Evolutionary conservation across 53 echinoderm and acorn worm species (phyloP), one percentile per base, ranked within the genome.

Genomic region (Temnopleurus reevesii): DNA sequence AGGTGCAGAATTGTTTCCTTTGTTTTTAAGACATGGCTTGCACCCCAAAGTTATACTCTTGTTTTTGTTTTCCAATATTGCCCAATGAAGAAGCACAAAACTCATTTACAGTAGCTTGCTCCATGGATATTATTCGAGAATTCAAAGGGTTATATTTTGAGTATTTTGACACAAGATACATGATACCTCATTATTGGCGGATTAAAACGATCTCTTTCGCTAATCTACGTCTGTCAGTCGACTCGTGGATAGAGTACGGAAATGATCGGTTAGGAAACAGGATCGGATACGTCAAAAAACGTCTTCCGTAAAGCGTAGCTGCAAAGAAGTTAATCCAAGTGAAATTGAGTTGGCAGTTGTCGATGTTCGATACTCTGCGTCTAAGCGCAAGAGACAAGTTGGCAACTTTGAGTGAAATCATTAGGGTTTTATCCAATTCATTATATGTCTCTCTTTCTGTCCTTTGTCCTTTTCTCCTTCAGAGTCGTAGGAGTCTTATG

Each of bases 311-410:
- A 49, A 79, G 46, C 9, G 15, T 13, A 79, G 51, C 79, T 17
- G 79, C 49, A 23, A 79, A 79, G 79, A 79, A 79, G 26, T 79
- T 79, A 79, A 79, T 79, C 79, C 79, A 0, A 49, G 51, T 79
- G 79, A 79, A 79, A 79, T 79, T 79, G 47, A 79, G 49, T 29
- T 28, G n/a, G 36, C 71, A 71, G 41, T 41, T 21, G 71, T 13
- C 23, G 71, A 71, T 71, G 71, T 71, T 71, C n/a, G 21, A 71
- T 71, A 38, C 71, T 41, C 18, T 64, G 41, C 41, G 41, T 21
- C 36, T n/a, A 71, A 71, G 30, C 30, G 34, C 30, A 15, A 8
- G 9, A 38, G 41, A 41, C 43, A 71, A 71, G n/a, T 71, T 71
- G 38, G 71, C 71, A 38, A 41, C n/a, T 71, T 36, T 71, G 71